These are phyloP conservation scores for Calephelis perditalis DNA, from an alignment of 2,888 invertebrate species.

Conservation along the genomic window DNA sequence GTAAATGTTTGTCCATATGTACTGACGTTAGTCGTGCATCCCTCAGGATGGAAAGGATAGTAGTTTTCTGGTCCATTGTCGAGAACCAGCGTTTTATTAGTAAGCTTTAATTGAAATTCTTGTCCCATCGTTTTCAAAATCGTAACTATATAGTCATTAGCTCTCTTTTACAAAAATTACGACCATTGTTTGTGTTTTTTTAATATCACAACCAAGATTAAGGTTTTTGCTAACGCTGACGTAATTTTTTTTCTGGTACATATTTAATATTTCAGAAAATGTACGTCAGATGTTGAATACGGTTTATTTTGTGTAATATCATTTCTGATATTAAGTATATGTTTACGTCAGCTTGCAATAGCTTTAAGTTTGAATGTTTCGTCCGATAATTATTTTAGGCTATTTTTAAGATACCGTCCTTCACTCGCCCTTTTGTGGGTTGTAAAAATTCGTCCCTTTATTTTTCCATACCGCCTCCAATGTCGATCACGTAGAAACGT, in stretches of 20 bases:
- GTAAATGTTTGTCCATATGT: background rate
- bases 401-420: slow-evolving; percentile 12
- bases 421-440: slow-evolving; percentile 1
- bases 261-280: background rate
- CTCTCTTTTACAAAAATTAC: slow-evolving; percentile 42
- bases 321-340: background rate
- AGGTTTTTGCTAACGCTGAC: background rate
- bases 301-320: background rate
- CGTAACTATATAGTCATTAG: slow-evolving; percentile 54
- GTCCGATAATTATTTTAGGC: slow-evolving; percentile 5
- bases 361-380: background rate
- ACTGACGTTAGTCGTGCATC: background rate
- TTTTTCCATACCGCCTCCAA: slow-evolving; percentile 1
- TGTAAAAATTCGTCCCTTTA: slow-evolving; percentile 8
- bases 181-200: background rate
- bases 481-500: background rate
- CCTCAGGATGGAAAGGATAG: background rate
- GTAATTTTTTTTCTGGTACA: background rate
- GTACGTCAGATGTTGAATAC: background rate
- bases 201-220: background rate
- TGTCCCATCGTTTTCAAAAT: slow-evolving; percentile 61
- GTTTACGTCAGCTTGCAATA: background rate
- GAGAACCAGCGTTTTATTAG: slow-evolving; percentile 30
- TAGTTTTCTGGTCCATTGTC: slow-evolving; percentile 6
- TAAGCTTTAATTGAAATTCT: slow-evolving; percentile 60